Percentiles rank a stretch among this genome's conserved stretches.
These are phyloP conservation scores for Taphrorychus bicolor DNA, from an alignment of 2,888 invertebrate genomes.

Conservation along the genomic window DNA sequence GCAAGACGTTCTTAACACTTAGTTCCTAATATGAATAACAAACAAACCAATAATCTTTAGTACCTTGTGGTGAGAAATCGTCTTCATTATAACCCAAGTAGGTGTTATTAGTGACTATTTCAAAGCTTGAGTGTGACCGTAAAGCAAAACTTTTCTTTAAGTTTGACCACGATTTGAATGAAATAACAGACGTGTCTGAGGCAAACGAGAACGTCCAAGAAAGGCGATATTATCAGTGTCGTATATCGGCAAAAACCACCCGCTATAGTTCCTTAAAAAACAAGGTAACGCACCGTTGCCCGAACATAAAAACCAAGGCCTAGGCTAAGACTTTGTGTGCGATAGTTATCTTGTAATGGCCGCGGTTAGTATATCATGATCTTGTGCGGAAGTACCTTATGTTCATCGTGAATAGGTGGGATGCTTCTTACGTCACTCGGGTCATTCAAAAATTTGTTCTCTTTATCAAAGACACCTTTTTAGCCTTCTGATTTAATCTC, in stretches of 20 bases:
- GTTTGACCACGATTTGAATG: background rate
- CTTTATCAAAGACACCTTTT: too few relatives aligned
- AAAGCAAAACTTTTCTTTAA: background rate
- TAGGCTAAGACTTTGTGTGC: constrained; percentile 11
- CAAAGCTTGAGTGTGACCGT: too few relatives aligned
- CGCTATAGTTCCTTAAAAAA: constrained; percentile 17
- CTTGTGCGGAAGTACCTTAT: background rate
- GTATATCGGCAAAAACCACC: constrained; percentile 15
- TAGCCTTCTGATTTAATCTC: too few relatives aligned
- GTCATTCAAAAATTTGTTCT: too few relatives aligned
- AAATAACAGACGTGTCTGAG: background rate
- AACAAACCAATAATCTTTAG: background rate
- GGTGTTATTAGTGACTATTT: too few relatives aligned
- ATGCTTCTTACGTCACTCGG: too few relatives aligned
- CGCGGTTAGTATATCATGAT: background rate
- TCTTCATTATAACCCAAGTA: too few relatives aligned
- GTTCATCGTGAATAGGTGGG: background rate
- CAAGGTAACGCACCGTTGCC: constrained; percentile 13
- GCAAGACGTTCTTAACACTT: background rate
- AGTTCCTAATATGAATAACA: background rate
- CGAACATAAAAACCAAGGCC: background rate
- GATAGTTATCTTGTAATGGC: constrained; percentile 6
- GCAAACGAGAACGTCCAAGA: background rate
- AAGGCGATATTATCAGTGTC: constrained; percentile 9
- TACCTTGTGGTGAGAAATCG: background rate